Conservation (phyloP, 2,113 vertebrate species). For the Gymnorhina tibicen region DNA sequence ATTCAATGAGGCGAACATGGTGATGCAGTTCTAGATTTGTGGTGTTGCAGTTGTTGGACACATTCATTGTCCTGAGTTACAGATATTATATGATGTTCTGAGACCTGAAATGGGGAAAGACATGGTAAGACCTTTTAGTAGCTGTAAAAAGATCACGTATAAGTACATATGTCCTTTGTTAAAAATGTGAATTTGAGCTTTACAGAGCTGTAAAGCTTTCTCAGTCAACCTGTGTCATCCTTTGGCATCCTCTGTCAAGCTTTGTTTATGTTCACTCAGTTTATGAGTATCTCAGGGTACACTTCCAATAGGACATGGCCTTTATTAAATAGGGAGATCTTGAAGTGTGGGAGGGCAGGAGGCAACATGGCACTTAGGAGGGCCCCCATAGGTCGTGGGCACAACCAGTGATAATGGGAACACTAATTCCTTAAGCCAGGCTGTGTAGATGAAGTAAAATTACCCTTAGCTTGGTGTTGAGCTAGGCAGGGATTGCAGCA, state of each 20-base stretch:
- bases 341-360: not conserved
- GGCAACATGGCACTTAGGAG: not conserved
- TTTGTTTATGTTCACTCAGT: not conserved
- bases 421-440: not conserved
- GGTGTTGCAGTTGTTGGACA: not conserved
- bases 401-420: not conserved
- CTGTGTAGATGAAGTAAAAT: not conserved
- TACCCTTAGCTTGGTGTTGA: not conserved
- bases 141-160: not conserved
- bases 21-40: not conserved
- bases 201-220: not conserved
- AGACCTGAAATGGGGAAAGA: not conserved
- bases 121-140: not conserved
- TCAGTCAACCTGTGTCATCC: not conserved
- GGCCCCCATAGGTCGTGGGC: not conserved
- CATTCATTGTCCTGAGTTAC: not conserved
- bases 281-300: not conserved
- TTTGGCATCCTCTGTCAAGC: not conserved
- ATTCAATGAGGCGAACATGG: not conserved
- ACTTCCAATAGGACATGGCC: not conserved
- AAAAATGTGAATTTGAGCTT: not conserved
- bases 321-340: not conserved
- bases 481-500: not conserved
- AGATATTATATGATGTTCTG: not conserved
- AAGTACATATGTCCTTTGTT: not conserved